Evolutionary conservation across 2,797 vertebrate genomes (phyloP), one percentile per base, ranked within the genome.

Genomic region (Spizella passerina): DNA sequence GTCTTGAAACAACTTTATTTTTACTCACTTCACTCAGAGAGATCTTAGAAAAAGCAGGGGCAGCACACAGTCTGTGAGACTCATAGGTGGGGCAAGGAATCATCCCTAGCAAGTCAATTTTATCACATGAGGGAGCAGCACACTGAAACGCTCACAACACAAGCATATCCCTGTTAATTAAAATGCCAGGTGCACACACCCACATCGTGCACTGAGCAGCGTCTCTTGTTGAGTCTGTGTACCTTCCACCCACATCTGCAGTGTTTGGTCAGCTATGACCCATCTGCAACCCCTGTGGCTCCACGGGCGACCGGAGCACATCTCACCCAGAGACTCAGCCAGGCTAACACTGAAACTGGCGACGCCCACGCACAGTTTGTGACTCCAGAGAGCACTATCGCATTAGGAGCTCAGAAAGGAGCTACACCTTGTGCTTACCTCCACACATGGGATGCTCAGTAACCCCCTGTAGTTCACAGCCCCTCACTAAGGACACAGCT

Each of bases 341-440:
- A 0, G 73, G 22, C 27, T 47, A 19, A 86, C 71, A n/a, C 39
- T 29, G 52, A 56, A 82, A 44, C 20, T 61, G 43, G 56, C 3
- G 3, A 46, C 50, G 81, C 19, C 63, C 73, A 19, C 0, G 0
- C 0, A 0, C 18, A 18, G 41, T 2, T 7, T 19, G 30, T 27
- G 34, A 22, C 69, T 14, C 88, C 3, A 1, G 36, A 64, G 41
- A 78, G 32, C 29, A 47, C 38, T 2, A 0, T 6, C 0, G 0
- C 49, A 60, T 68, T n/a, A 39, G 77, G 14, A 88, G 29, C 32
- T 88, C 26, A 18, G 6, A 14, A 57, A 64, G 27, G n/a, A 81
- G 24, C 52, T 20, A 32, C 7, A 5, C 29, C 21, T n/a, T 43
- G 20, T 30, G 57, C 61, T 65, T 44, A 47, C 61, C 64, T 89